phyloP scores from a whole-genome alignment of 2,888 invertebrate species.

The Yponomeuta malinellus region DNA sequence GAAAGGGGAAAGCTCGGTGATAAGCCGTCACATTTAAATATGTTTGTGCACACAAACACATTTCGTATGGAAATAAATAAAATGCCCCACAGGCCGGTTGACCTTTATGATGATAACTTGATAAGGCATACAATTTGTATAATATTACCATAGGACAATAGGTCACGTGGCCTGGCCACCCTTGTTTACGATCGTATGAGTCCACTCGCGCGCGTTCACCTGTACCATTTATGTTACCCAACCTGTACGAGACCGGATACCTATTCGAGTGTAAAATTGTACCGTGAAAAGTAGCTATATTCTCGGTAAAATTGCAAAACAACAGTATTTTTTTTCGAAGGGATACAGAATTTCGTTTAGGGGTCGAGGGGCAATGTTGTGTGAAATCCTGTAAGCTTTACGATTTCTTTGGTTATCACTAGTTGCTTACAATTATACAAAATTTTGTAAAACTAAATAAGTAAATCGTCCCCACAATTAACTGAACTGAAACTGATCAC shows the following conservation, averaged over 20 bases:
- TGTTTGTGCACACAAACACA: not conserved
- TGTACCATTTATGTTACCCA: not conserved
- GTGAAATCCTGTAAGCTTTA: no score
- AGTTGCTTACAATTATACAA: no score
- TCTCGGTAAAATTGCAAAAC: not conserved
- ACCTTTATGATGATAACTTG: not conserved
- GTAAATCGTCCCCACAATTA: no score
- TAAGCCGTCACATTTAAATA: no score
- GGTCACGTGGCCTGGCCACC: not conserved
- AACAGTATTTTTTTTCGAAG: not conserved
- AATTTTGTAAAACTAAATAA: no score
- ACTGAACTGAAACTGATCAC: no score
- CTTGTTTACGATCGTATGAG: not conserved
- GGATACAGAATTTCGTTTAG: no score
- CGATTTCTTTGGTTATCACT: no score
- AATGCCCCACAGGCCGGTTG: not conserved
- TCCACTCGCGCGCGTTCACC: not conserved
- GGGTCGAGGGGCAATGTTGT: no score
- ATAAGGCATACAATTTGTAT: not conserved
- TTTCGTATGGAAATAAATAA: not conserved
- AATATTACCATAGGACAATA: not conserved
- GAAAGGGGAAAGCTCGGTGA: no score
- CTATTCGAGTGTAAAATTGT: not conserved
- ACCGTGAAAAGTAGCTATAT: not conserved
- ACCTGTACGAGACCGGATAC: not conserved